phyloP scores from a whole-genome alignment of 2,888 invertebrate genomes.

The Lomographa bimaculata region DNA sequence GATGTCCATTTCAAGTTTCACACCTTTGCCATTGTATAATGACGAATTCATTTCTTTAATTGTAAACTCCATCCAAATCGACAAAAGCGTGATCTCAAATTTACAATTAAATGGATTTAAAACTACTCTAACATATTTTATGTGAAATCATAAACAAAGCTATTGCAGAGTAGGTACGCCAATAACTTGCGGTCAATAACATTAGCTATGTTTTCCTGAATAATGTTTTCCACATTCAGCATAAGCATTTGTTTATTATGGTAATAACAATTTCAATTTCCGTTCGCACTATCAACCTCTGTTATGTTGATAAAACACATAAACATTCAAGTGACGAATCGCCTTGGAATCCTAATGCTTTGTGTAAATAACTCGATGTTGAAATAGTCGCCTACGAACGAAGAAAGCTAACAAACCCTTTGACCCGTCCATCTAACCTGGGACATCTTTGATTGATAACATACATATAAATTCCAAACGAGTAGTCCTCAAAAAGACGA shows the following conservation, averaged over 20 bases:
- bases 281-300: constrained; percentile 17
- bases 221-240: constrained; percentile 13
- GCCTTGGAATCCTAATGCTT: constrained; percentile 22
- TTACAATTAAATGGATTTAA: no score
- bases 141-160: no score
- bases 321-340: constrained; percentile 27
- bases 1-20: constrained; percentile 58
- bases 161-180: no score
- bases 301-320: constrained; percentile 22
- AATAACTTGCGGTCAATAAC: no score
- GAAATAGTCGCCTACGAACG: constrained; percentile 23
- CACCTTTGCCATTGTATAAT: constrained; percentile 43
- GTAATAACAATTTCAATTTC: constrained; percentile 20
- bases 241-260: constrained; percentile 17
- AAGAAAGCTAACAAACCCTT: constrained; percentile 37
- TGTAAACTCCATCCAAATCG: background rate
- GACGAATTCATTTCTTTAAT: constrained; percentile 26
- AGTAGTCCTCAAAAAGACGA: constrained; percentile 23
- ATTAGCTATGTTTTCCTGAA: constrained; percentile 15
- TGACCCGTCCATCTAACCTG: constrained; percentile 47
- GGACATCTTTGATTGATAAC: constrained; percentile 61
- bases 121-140: no score
- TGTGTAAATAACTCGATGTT: constrained; percentile 27
- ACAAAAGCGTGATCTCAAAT: background rate
- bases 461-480: constrained; percentile 29